Conservation (phyloP, 2,113 vertebrate species). For the Gymnobelideus leadbeateri region DNA sequence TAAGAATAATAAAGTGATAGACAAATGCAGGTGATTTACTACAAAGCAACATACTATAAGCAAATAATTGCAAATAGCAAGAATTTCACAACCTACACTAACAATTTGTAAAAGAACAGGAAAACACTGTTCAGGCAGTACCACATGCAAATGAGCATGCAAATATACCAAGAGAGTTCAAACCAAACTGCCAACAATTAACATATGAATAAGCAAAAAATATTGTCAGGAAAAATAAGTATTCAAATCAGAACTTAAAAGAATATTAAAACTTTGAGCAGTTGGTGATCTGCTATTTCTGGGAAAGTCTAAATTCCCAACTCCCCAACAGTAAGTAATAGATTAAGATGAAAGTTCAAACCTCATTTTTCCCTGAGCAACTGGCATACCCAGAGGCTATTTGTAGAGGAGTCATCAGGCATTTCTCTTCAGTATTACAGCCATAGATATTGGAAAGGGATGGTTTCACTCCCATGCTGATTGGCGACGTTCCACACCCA, state of each 20-base stretch:
- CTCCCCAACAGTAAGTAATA: neutral
- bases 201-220: neutral
- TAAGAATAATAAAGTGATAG: neutral
- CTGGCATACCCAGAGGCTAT: neutral
- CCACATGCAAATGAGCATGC: neutral
- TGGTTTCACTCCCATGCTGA: too few relatives aligned
- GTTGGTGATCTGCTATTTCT: neutral
- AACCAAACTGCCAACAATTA: neutral
- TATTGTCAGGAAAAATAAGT: neutral
- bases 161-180: neutral
- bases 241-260: neutral
- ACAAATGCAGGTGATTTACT: neutral
- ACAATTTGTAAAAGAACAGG: neutral
- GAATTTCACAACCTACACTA: neutral
- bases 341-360: neutral
- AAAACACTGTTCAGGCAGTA: neutral
- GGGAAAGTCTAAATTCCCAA: neutral
- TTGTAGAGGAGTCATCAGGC: neutral
- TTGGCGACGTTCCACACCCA: too few relatives aligned
- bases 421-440: neutral
- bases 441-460: neutral
- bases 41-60: neutral
- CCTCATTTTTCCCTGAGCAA: neutral
- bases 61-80: neutral
- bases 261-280: neutral